Base-by-base conservation (phyloP, 1,140 invertebrate species). In the Achroia grisella region DNA sequence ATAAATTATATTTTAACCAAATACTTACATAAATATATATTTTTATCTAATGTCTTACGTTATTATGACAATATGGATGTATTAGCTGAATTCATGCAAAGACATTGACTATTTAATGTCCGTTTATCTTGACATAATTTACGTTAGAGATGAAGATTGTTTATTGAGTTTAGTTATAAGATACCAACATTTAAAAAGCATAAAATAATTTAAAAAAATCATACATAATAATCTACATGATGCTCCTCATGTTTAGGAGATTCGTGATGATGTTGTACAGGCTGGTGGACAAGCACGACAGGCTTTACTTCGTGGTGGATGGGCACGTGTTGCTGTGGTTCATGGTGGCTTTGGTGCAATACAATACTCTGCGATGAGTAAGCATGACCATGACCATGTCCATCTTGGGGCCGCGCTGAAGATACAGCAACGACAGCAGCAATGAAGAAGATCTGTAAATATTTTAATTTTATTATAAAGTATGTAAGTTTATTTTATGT, bases 371-470 rank as follows among this genome's bases (percentile, higher is more conserved):
- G 46, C 4, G 46, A 48, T 4, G 46, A 48, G 33, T 36, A 41
- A 13, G 36, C 39, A 40, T 54, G 42, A 4, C 48, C 58, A n/a
- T 54, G 54, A 2, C 36, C 41, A 15, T 53, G 44, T 2, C 45
- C 48, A 1, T 65, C 48, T 45, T 55, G 52, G 13, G 52, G 37
- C 29, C 35, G 32, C 13, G 46, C 39, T 30, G 27, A 33, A 6
- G 28, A 33, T 8, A 42, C 78, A 14, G 73, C 52, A 1, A 87
- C 73, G 40, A 67, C 11, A 3, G 36, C 70, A 39, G 87, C 86
- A 3, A 66, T 46, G 56, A 57, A 80, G 44, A 62, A 67, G 56
- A 86, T 76, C 39, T 52, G 33, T 13, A 39, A 14, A 33, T 30
- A 30, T 3, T n/a, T n/a, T 23, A 23, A 23, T 23, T 23, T 23